A percentile compares a stretch with the other conserved stretches of the same genome.
Conservation (phyloP, 2,113 vertebrate genomes). For the Pluvianellus socialis region DNA sequence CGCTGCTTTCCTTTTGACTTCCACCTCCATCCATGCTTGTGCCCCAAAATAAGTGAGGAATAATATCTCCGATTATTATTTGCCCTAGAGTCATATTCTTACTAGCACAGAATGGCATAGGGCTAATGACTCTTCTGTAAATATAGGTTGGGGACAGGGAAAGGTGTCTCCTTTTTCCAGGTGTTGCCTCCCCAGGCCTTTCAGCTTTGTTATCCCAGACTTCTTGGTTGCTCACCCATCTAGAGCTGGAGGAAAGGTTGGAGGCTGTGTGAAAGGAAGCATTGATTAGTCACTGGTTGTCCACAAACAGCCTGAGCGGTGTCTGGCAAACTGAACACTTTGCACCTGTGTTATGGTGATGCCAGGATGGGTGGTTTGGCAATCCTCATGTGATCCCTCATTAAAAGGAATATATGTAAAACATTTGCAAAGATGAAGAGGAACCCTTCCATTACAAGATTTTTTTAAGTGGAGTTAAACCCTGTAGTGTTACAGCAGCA, state of each 20-base stretch:
- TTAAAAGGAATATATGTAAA: background rate
- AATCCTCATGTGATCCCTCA: background rate
- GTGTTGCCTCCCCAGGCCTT: background rate
- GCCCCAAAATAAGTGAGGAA: background rate
- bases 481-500: background rate
- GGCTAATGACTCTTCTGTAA: background rate
- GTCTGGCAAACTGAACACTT: background rate
- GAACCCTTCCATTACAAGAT: background rate
- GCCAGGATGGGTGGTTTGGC: background rate
- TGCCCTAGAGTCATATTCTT: background rate
- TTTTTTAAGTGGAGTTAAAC: background rate
- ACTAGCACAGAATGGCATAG: background rate
- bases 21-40: background rate
- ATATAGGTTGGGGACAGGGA: background rate
- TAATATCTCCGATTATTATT: background rate
- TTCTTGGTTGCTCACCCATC: background rate
- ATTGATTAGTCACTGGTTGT: background rate
- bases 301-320: background rate
- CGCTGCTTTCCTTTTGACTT: background rate
- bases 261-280: background rate
- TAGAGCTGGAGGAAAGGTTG: background rate
- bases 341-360: background rate
- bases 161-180: background rate
- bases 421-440: background rate
- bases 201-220: background rate